Evolutionary conservation across 35 echinoderm and acorn worm species (phyloP).

Genomic region (Heliocidaris tuberculata): DNA sequence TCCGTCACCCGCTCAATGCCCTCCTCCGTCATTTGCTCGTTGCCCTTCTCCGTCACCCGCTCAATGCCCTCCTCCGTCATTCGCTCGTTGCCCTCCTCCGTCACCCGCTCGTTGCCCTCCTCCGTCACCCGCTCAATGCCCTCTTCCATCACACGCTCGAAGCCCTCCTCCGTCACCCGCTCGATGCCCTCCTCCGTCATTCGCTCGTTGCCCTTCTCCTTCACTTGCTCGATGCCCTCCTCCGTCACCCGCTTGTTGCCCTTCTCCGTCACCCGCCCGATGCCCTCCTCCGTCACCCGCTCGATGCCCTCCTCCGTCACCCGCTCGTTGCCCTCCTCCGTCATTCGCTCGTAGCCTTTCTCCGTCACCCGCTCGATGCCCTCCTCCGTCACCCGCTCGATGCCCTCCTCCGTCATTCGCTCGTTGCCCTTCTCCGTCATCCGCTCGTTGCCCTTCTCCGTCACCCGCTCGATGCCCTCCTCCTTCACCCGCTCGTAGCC

Average conservation of each 20-base stretch:
- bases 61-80: background rate
- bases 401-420: background rate
- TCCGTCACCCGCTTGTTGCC: background rate
- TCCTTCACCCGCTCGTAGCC: background rate
- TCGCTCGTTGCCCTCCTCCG: background rate
- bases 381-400: background rate
- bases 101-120: background rate
- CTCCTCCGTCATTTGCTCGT: slow-evolving; percentile 16
- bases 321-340: background rate
- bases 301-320: slow-evolving; percentile 15
- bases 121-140: background rate
- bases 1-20: background rate
- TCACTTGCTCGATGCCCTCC: background rate
- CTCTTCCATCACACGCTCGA: background rate
- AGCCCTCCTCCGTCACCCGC: background rate
- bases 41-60: background rate
- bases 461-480: background rate
- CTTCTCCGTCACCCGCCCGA: background rate
- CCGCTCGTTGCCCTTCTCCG: background rate
- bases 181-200: background rate
- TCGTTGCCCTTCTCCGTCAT: background rate
- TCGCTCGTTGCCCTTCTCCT: background rate
- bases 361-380: background rate
- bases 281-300: background rate
- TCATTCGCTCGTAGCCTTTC: background rate